These are phyloP conservation scores for Tetrao urogallus DNA, from an alignment of 2,113 vertebrate genomes.

Conservation along the genomic window DNA sequence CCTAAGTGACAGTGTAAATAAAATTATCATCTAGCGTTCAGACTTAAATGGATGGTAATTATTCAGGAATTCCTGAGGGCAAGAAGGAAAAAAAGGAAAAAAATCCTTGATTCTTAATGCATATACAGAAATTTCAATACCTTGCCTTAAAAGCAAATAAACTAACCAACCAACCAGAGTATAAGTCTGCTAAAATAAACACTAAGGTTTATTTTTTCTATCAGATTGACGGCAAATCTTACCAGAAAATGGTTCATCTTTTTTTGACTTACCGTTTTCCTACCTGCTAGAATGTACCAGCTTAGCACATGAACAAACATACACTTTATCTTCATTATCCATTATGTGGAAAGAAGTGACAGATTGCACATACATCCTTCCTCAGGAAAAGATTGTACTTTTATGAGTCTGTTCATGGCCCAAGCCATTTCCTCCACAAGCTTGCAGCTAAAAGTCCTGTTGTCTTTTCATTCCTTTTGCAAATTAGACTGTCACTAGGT, in stretches of 20 bases:
- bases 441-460: constrained; percentile 8
- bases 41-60: constrained; percentile 6
- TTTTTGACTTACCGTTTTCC: not conserved
- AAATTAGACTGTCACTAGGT: constrained; percentile 56
- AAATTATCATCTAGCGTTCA: constrained; percentile 10
- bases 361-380: not conserved
- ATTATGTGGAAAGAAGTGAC: not conserved
- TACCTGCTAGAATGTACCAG: not conserved
- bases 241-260: not conserved
- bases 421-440: not conserved
- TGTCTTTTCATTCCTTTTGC: constrained; percentile 40
- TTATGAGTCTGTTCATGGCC: not conserved
- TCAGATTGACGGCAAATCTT: not conserved
- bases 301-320: not conserved
- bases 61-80: not conserved
- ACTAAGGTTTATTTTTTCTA: not conserved
- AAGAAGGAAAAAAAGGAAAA: not conserved
- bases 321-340: not conserved
- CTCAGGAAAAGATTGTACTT: not conserved
- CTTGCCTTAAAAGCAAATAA: constrained; percentile 5
- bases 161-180: not conserved
- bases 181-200: constrained; percentile 1
- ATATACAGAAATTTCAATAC: not conserved
- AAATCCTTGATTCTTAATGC: not conserved
- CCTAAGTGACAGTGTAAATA: constrained; percentile 11